Evolutionary conservation across 2,113 vertebrate species (phyloP), one percentile per base, ranked within the genome.

Genomic region (Excalfactoria chinensis): DNA sequence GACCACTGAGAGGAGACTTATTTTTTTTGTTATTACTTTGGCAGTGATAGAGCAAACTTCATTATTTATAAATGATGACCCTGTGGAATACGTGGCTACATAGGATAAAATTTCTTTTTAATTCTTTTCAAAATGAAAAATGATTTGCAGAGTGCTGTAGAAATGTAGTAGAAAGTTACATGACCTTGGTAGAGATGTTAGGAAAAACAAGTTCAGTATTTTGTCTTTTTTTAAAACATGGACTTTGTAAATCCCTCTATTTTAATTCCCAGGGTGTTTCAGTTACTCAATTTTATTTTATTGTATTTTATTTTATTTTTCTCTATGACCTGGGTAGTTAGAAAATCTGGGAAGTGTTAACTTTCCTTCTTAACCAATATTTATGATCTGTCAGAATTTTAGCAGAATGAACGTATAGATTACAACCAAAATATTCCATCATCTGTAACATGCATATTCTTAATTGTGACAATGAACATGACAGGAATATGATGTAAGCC

Each of bases 261-360:
- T 76, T 91, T 95, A 83, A 19, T 89, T 76, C 34, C 37, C 20
- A 43, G 21, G 8, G 5, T 67, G 30, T 88, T 26, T 83, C 44
- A 58, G 26, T 60, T 88, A 21, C 72, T 84, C 22, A 12, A 3
- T 49, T 49, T 48, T 48, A 22, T 48, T 22, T 70, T 1, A 4
- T 44, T 49, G 12, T 49, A 23, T 20, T 73, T 66, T 72, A 70
- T 86, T 78, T 72, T 72, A 74, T 79, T 87, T 78, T 82, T 78
- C 12, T 67, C 10, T 44, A 81, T 90, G 28, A 88, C 46, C 25
- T 94, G 25, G 9, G 37, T 34, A 30, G 48, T 68, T 84, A 77
- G 40, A 75, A 84, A 78, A 84, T 84, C 76, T 93, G 56, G 66
- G 80, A 96, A 68, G 46, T 69, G 48, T 86, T 91, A 88, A 51